A percentile compares a stretch with the other conserved stretches of the same genome.
Evolutionary conservation across 2,888 invertebrate genomes (phyloP).

Genomic region (Drosophila yooni): DNA sequence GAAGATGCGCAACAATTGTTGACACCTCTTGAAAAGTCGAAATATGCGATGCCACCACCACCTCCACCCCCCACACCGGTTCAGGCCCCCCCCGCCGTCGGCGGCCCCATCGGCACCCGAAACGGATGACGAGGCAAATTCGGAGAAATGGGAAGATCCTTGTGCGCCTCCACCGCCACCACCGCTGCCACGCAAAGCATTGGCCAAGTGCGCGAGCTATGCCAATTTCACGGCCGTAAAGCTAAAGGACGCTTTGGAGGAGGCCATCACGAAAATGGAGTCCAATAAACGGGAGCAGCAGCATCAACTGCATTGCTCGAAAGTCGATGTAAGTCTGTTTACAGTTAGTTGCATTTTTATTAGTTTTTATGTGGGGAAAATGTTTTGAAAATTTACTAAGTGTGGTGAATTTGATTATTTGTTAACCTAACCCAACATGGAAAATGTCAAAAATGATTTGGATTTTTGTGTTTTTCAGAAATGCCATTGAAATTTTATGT

Average conservation of each 20-base stretch:
- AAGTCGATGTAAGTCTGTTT: conserved; percentile 35
- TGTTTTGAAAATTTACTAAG: conserved; percentile 19
- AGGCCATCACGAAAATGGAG: conserved; percentile 71
- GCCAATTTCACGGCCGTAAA: conserved; percentile 58
- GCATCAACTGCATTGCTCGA: conserved; percentile 13
- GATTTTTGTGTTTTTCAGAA: conserved; percentile 30
- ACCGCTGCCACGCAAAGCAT: conserved; percentile 51
- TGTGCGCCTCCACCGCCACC: conserved; percentile 72
- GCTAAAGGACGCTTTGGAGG: conserved; percentile 69
- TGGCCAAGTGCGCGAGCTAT: conserved; percentile 37
- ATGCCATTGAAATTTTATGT: conserved; percentile 46
- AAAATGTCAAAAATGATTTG: conserved; percentile 12
- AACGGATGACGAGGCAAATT: conserved; percentile 62
- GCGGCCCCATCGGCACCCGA: conserved; percentile 27
- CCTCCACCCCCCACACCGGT: conserved; percentile 79
- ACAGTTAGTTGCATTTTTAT: conserved; percentile 15
- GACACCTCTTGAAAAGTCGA: conserved; percentile 52
- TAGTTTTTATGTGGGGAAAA: background rate
- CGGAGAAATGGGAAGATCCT: conserved; percentile 70
- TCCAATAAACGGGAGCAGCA: conserved; percentile 46
- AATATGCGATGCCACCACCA: conserved; percentile 68
- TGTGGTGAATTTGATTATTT: conserved; percentile 11
- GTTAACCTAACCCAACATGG: background rate
- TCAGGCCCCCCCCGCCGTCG: conserved; percentile 45
- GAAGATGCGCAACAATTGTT: conserved; percentile 35